A percentile compares a stretch with the other conserved stretches of the same genome.
phyloP scores from a whole-genome alignment of 53 echinoderm and acorn worm genomes.

The Actinopyga echinites region DNA sequence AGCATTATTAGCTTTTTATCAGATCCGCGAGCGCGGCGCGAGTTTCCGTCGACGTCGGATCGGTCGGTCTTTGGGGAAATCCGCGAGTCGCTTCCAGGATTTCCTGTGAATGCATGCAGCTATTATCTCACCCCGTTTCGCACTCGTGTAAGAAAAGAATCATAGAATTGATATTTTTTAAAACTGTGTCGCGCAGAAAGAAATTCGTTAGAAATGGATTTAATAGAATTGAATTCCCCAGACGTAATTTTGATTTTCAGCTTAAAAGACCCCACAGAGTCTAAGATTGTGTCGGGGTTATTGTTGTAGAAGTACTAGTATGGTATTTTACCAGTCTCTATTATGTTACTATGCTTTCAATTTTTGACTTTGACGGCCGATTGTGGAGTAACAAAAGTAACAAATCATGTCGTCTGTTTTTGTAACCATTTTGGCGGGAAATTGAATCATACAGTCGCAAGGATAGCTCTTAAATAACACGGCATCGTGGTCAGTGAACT shows the following conservation, averaged over 20 bases:
- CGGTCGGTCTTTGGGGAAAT: constrained; percentile 23
- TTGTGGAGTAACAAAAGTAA: too few species aligned
- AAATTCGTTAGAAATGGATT: constrained; percentile 12
- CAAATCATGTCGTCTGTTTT: constrained; percentile 15
- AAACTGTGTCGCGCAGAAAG: constrained; percentile 21
- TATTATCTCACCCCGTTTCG: constrained; percentile 38
- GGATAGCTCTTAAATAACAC: too few species aligned
- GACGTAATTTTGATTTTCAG: background rate
- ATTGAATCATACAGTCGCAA: background rate
- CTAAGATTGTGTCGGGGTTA: too few species aligned
- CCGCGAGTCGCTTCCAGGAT: constrained; percentile 25
- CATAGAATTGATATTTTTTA: background rate
- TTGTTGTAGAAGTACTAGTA: too few species aligned
- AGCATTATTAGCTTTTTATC: constrained; percentile 27
- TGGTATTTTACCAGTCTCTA: too few species aligned
- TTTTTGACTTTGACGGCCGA: background rate
- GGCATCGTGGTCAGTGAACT: too few species aligned
- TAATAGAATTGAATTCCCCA: constrained; percentile 24
- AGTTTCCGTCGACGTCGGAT: constrained; percentile 19
- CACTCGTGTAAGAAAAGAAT: background rate
- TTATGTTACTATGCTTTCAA: background rate
- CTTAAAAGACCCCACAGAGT: background rate
- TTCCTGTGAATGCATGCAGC: constrained; percentile 32
- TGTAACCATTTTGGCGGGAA: constrained; percentile 6
- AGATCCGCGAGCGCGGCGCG: constrained; percentile 36